Evolutionary conservation across 2,797 vertebrate genomes (phyloP), one percentile per base, ranked within the genome.

Genomic region (Mus caroli): DNA sequence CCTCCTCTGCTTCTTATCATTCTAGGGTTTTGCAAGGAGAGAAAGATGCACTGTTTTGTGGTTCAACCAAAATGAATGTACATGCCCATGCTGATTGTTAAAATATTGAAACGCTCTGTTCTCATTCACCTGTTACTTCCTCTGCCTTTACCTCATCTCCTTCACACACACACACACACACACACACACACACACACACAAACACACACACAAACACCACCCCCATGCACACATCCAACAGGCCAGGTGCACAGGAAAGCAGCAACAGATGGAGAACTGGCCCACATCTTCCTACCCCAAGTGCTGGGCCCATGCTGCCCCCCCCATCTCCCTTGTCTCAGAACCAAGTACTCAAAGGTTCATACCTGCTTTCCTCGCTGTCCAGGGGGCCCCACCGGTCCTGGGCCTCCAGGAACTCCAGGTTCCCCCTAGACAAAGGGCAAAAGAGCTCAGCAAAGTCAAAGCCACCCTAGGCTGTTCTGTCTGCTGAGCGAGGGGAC

Each of bases 371-470:
- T 99, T 98, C 99, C 99, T 94, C 98, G 98, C 54, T 98, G 98
- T 92, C 99, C 99, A 62, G 92, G 22, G 50, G 98, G 97, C 93
- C 99, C 99, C 15, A 95, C 2, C 52, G 96, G 97, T 64, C 99
- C 99, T 60, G 98, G 98, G 1, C 64, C 96, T 96, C 99, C 99
- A 73, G 98, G 96, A 0, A 99, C 98, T 97, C 99, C 99, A 64
- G 98, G 99, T 95, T 99, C 99, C 96, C 99, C 99, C 99, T 99
- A 86, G 34, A 88, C 82, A 94, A 62, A 54, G 84, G 92, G 20
- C 43, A 79, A 31, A 40, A 92, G 62, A 92, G 60, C 4, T 71
- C 22, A 91, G 77, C 46, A 54, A 82, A 92, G 28, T 56, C 76
- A 64, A 76, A n/a, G 37, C 64, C 3, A 20, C 34, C 3, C 1